Evolutionary conservation across 2,797 vertebrate genomes (phyloP), one percentile per base, ranked within the genome.

Genomic region (Eupleurogrammus muticus): DNA sequence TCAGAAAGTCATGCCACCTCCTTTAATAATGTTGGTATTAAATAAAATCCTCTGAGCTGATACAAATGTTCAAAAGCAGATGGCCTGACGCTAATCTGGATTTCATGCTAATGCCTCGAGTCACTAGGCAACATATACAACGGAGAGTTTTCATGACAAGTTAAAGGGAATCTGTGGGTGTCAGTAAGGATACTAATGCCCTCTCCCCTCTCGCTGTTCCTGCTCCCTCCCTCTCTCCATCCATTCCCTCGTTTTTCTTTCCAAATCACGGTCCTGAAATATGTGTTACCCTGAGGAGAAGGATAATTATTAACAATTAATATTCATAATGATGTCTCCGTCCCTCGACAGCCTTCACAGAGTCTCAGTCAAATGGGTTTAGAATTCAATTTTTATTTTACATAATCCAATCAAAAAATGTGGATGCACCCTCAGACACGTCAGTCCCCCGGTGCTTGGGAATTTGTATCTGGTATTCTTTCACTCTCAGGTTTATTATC

Each of bases 281-380:
- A 84, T 7, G 73, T 87, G 87, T 87, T 91, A 89, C 92, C 90
- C 92, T 65, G 70, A 91, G 92, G 93, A 92, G 72, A 84, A 87
- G 83, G 84, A 93, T 92, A 93, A 92, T 93, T 93, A 93, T 93
- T 92, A 91, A 92, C 91, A 94, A 94, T 94, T 94, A 94, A 94
- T 93, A 93, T 93, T 92, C 89, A 89, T 92, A 94, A 94, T 93
- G 92, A 92, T 89, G 86, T 91, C 75, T 87, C 74, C 24, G 89
- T 94, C 92, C 90, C 91, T 88, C 82, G 92, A 88, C 80, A 88
- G 89, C 84, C 88, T 92, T 85, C 68, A 66, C 80, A 86, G 81
- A 89, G 79, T 69, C 83, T 86, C 86, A 88, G 84, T 90, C 81
- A 92, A 91, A 93, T 93, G 86, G 90, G 90, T 93, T 94, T 90